A percentile compares a stretch with the other conserved stretches of the same genome.
These are phyloP conservation scores for Lacerta bilineata DNA, from an alignment of 2,797 vertebrate species.

Conservation along the genomic window DNA sequence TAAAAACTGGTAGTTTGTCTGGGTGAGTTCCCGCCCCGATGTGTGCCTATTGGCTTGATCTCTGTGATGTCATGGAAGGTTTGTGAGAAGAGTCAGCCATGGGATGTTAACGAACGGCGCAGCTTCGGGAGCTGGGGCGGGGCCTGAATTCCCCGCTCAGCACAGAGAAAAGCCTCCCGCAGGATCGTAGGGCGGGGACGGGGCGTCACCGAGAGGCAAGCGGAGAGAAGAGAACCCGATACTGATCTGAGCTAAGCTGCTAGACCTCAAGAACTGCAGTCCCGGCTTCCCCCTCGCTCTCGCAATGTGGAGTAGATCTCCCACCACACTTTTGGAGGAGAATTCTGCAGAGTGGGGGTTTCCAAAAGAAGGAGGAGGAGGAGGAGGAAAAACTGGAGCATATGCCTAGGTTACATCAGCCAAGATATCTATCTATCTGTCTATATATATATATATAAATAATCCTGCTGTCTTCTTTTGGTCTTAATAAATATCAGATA, in stretches of 20 bases:
- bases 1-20: neutral
- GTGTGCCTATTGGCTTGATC: neutral
- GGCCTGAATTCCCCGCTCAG: no score
- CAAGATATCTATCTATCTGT: neutral
- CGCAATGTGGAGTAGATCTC: no score
- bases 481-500: conserved; percentile 44
- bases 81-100: neutral
- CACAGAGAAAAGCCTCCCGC: no score
- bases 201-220: no score
- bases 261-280: neutral
- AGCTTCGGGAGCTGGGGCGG: neutral
- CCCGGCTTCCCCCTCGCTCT: no score
- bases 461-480: conserved; percentile 8
- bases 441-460: conserved; percentile 30
- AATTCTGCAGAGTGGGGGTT: neutral
- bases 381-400: neutral
- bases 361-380: no score
- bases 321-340: no score
- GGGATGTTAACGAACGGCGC: neutral
- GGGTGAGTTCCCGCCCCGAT: neutral
- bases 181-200: neutral
- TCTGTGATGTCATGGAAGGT: neutral
- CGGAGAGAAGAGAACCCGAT: no score
- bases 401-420: neutral
- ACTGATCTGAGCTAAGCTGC: neutral